These are phyloP conservation scores for Rhabdornis inornatus DNA, from an alignment of 2,113 vertebrate species.

Conservation along the genomic window DNA sequence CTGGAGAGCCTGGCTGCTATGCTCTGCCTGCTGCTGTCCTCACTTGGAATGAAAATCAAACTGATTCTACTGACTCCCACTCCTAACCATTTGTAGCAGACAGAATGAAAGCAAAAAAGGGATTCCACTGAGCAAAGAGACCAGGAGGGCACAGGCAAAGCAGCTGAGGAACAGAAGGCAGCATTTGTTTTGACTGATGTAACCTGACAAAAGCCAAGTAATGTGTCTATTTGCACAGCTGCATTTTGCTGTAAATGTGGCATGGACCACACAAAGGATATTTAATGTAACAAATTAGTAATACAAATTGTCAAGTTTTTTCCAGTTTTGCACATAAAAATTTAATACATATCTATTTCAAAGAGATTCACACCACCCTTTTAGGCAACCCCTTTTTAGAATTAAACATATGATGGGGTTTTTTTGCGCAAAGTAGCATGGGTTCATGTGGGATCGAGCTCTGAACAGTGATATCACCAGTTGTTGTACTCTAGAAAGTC, in stretches of 20 bases:
- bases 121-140: conserved; percentile 24
- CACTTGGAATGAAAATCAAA: background rate
- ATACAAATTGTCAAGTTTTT: background rate
- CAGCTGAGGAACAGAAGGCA: conserved; percentile 39
- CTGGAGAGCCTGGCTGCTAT: background rate
- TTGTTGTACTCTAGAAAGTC: background rate
- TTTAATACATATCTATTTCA: background rate
- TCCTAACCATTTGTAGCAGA: background rate
- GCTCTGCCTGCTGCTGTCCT: background rate
- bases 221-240: conserved; percentile 25
- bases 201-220: conserved; percentile 60
- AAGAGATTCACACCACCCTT: background rate
- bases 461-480: background rate
- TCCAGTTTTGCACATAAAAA: background rate
- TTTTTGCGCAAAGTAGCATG: background rate
- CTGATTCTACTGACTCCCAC: conserved; percentile 24
- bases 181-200: conserved; percentile 51
- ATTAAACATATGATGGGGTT: background rate
- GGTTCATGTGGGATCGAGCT: background rate
- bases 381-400: background rate
- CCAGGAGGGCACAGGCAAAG: background rate
- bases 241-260: background rate
- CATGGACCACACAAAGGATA: background rate
- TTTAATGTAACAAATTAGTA: background rate
- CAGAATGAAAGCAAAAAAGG: conserved; percentile 42